Evolutionary conservation across 1,140 invertebrate species (phyloP).

Genomic region (Aleiodes sp.): DNA sequence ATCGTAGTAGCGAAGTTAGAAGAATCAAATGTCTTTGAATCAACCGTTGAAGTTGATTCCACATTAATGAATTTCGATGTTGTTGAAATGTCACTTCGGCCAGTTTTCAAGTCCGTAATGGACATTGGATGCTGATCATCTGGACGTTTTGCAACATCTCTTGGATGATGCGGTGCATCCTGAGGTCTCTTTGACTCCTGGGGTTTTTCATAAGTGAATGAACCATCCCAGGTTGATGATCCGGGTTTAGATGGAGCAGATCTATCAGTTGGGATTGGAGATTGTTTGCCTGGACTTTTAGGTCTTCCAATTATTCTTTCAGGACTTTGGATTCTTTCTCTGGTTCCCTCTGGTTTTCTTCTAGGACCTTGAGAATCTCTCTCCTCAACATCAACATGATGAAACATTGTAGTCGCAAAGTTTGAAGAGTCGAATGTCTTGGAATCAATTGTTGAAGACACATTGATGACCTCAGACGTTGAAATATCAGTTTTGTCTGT

Average conservation of each 20-base stretch:
- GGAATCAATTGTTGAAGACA: conserved; percentile 21
- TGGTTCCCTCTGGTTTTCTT: background rate
- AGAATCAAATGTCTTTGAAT: conserved; percentile 18
- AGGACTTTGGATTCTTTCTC: conserved; percentile 4
- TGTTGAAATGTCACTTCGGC: conserved; percentile 12
- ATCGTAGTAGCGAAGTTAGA: conserved; percentile 23
- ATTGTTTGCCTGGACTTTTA: conserved; percentile 24
- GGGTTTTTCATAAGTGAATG: conserved; percentile 20
- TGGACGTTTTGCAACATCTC: conserved; percentile 9
- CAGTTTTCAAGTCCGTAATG: background rate
- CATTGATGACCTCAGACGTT: conserved; percentile 11
- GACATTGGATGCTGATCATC: conserved; percentile 9
- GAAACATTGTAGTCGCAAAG: conserved; percentile 25
- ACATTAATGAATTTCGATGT: conserved; percentile 18
- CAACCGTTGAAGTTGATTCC: conserved; percentile 15
- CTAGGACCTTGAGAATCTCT: background rate
- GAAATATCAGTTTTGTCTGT: background rate
- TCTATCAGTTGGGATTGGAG: conserved; percentile 10
- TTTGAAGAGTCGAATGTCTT: conserved; percentile 25
- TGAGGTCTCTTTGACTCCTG: conserved; percentile 1
- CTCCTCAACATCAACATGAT: conserved; percentile 11
- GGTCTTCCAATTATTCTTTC: background rate
- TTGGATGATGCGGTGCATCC: conserved; percentile 12
- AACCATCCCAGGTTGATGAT: conserved; percentile 36
- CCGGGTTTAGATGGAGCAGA: conserved; percentile 24